Evolutionary conservation across 2,888 invertebrate genomes (phyloP).

Genomic region (Hyppa rectilinea): DNA sequence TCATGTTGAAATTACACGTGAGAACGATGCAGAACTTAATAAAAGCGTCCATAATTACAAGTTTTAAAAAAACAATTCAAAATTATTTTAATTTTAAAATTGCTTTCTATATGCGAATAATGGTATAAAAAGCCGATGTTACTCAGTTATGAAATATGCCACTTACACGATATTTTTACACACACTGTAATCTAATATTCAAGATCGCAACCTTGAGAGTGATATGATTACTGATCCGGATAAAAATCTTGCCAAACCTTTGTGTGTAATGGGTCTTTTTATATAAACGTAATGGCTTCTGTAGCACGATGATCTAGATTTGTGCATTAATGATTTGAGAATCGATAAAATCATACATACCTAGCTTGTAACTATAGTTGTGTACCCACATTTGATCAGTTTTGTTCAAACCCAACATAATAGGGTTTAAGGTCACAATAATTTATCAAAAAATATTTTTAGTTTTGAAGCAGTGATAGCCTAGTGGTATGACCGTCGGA

Average conservation of each 20-base stretch:
- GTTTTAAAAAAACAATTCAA: too few species aligned
- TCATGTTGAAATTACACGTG: too few species aligned
- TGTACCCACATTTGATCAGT: neutral
- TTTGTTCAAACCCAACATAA: neutral
- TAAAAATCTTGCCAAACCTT: conserved; percentile 53
- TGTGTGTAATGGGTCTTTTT: conserved; percentile 15
- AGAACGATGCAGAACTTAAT: too few species aligned
- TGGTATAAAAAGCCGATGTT: neutral
- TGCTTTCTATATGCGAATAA: too few species aligned
- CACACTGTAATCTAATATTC: conserved; percentile 56
- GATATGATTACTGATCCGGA: conserved; percentile 39
- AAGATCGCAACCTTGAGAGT: conserved; percentile 59
- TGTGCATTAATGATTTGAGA: neutral
- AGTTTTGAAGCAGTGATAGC: too few species aligned
- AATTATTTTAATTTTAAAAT: too few species aligned
- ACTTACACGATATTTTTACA: conserved; percentile 38
- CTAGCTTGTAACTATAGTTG: neutral
- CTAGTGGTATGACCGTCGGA: too few species aligned
- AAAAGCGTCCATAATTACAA: too few species aligned
- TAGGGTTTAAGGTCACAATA: too few species aligned
- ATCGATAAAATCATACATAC: neutral
- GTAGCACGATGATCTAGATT: neutral
- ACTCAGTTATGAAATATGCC: conserved; percentile 5
- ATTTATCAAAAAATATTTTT: too few species aligned
- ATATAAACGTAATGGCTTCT: neutral